Evolutionary conservation across 2,888 invertebrate genomes (phyloP).

Genomic region (Polyommatus icarus): DNA sequence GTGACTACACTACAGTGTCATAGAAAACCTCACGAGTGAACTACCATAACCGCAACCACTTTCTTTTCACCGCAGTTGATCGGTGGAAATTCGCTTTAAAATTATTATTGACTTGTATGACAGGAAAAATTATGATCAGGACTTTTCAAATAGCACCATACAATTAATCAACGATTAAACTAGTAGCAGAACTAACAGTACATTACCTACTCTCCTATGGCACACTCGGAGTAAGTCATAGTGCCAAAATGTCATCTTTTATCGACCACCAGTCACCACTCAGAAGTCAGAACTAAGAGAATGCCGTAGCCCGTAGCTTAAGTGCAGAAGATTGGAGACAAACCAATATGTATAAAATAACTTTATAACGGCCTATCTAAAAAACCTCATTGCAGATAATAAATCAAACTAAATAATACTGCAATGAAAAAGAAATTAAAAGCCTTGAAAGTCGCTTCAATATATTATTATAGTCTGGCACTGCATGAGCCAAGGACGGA

Average conservation of each 20-base stretch:
- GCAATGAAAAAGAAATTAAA: not conserved
- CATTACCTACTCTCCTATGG: no score
- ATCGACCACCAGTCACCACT: no score
- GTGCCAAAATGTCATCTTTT: no score
- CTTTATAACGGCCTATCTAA: not conserved
- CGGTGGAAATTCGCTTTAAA: conserved; percentile 23
- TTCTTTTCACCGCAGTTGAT: conserved; percentile 32
- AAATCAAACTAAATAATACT: not conserved
- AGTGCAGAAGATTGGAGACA: not conserved
- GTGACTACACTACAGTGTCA: conserved; percentile 36
- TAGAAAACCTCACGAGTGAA: conserved; percentile 40
- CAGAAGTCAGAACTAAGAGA: no score
- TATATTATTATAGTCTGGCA: conserved; percentile 21
- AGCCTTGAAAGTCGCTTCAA: conserved; percentile 11
- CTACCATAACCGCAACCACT: conserved; percentile 34
- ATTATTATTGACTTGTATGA: not conserved
- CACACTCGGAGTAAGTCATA: no score
- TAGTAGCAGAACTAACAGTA: no score
- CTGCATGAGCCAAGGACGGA: conserved; percentile 23
- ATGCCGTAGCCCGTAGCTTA: no score
- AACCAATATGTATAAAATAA: not conserved
- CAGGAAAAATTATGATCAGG: not conserved
- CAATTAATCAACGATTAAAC: no score
- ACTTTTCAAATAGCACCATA: not conserved
- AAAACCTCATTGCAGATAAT: not conserved